These are phyloP conservation scores for Alethe diademata DNA, from an alignment of 2,113 vertebrate species.

Conservation along the genomic window DNA sequence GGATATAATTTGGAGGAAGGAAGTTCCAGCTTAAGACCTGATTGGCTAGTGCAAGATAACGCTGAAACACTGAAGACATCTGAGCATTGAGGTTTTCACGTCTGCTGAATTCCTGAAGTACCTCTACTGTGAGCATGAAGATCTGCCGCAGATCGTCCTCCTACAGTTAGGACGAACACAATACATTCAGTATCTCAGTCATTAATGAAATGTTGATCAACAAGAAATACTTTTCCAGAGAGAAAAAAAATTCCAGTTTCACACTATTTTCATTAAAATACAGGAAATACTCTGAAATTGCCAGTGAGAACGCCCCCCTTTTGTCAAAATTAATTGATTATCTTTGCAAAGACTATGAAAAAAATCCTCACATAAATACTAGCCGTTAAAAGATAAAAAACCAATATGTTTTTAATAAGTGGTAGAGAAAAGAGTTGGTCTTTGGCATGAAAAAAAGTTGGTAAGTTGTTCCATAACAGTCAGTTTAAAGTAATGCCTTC, in stretches of 20 bases:
- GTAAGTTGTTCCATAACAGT: conserved; percentile 38
- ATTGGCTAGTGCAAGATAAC: conserved; percentile 95
- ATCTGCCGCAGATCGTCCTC: conserved; percentile 95
- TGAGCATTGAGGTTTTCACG: conserved; percentile 93
- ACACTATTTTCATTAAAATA: background rate
- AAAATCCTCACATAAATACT: background rate
- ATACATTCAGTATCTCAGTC: background rate
- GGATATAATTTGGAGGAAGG: conserved; percentile 98
- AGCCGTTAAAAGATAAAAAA: background rate
- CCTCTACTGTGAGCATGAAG: conserved; percentile 94
- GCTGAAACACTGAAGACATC: conserved; percentile 98
- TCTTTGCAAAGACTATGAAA: background rate
- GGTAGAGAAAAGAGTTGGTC: background rate
- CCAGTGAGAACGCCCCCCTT: background rate
- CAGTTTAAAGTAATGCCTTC: conserved; percentile 64
- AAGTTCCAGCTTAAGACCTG: conserved; percentile 99
- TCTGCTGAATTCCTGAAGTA: conserved; percentile 96
- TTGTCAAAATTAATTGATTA: background rate
- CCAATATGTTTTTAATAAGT: background rate
- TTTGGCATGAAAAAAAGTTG: conserved; percentile 49
- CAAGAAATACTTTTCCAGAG: background rate
- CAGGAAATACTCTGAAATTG: background rate
- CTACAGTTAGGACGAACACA: conserved; percentile 66
- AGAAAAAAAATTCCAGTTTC: background rate
- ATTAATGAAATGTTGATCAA: background rate